Evolutionary conservation across 1,140 invertebrate species (phyloP), one percentile per base, ranked within the genome.

Genomic region (Heterodera carotae): DNA sequence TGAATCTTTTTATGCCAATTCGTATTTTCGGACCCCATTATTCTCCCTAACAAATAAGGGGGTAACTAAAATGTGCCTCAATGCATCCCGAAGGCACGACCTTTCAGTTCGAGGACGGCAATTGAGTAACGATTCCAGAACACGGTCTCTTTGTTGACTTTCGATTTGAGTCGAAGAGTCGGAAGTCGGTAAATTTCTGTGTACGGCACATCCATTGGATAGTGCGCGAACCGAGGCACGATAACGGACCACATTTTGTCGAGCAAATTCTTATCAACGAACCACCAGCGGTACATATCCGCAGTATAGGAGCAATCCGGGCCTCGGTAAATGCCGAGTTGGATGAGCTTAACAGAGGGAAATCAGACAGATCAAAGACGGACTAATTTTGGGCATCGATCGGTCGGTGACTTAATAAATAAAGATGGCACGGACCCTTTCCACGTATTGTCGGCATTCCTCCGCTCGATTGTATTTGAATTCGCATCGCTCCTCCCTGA

Each of bases 231-330:
- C 12, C 84, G 80, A 31, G 81, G 81, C 27, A 80, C 75, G 29
- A 84, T 31, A 27, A 80, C 77, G 34, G 78, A 76, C 33, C 78
- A 79, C 80, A 85, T 78, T 67, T 85, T 85, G 22, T 77, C 76
- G 27, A 77, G 59, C 8, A 85, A 64, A 69, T 81, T 78, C 43
- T 77, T 76, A 64, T 85, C 84, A 25, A 76, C 69, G 12, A 85
- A 66, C 84, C 84, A 85, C 84, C 84, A 85, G 25, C 82, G 60
- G 29, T 82, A 69, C 84, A 86, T 85, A 70, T 85, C 82, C 12
- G 73, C 59, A n/a, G 84, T 85, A 64, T 86, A 84, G 33, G 79
- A 79, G 60, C 85, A 83, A 59, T 79, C 69, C 66, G 59, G 31
- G 18, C 82, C 84, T 29, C 82, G 43, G 66, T 81, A 71, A 31